phyloP scores from a whole-genome alignment of 1,140 invertebrate genomes.

The Heliconius hewitsoni region DNA sequence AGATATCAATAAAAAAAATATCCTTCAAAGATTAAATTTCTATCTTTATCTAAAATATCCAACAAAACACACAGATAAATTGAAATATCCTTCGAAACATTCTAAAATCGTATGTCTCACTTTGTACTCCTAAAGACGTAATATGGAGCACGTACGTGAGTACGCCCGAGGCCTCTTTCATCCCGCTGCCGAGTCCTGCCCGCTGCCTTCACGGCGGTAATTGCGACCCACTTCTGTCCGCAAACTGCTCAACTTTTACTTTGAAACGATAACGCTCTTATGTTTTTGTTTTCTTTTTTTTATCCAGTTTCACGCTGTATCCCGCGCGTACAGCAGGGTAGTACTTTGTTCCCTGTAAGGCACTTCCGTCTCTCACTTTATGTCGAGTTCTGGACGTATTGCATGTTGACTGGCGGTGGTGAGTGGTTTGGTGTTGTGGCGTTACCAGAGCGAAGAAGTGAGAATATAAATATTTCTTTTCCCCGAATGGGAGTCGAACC shows the following conservation, averaged over 20 bases:
- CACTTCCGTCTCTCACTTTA: not conserved
- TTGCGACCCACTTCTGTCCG: constrained; percentile 22
- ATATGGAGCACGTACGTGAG: not conserved
- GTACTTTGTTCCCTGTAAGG: not conserved
- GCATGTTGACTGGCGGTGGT: no score
- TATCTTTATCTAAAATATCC: not conserved
- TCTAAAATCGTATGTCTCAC: not conserved
- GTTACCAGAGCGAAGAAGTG: no score
- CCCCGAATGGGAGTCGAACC: no score
- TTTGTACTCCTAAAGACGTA: not conserved
- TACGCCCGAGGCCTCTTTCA: not conserved
- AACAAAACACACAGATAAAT: not conserved
- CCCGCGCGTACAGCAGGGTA: not conserved
- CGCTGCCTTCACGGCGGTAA: constrained; percentile 12
- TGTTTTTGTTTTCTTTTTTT: not conserved
- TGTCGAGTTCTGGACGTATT: not conserved
- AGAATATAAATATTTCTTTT: no score
- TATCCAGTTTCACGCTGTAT: not conserved
- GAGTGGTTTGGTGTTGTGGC: no score
- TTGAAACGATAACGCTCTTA: constrained; percentile 12
- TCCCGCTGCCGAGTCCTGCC: not conserved
- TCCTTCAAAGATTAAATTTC: no score
- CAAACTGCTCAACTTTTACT: constrained; percentile 14
- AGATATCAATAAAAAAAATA: no score
- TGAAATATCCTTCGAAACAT: not conserved